These are phyloP conservation scores for Austrofundulus limnaeus DNA, from an alignment of 2,113 vertebrate genomes.

Conservation along the genomic window DNA sequence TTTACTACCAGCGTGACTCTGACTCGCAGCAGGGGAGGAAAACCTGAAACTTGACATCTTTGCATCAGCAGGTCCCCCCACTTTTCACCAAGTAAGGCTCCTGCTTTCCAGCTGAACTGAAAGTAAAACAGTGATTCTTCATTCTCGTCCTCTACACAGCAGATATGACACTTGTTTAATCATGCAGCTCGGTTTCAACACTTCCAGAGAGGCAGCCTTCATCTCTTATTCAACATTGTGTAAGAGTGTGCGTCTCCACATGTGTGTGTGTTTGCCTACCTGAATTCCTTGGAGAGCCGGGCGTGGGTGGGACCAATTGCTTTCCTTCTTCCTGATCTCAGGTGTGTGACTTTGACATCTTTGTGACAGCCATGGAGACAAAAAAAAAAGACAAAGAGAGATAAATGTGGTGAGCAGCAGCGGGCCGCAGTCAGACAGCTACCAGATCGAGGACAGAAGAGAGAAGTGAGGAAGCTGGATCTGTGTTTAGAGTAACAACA, in stretches of 20 bases:
- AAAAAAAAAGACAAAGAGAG: constrained; percentile 3
- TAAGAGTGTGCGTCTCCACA: constrained; percentile 6
- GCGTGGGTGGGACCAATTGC: constrained; percentile 39
- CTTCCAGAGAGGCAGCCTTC: constrained; percentile 19
- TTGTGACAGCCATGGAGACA: constrained; percentile 36
- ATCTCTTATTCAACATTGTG: constrained; percentile 36
- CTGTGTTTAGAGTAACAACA: constrained; percentile 66
- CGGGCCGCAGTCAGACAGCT: constrained; percentile 18
- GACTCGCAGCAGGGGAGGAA: constrained; percentile 8
- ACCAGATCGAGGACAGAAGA: constrained; percentile 41
- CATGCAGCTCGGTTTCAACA: constrained; percentile 39
- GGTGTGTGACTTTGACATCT: constrained; percentile 39
- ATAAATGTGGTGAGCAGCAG: constrained; percentile 9
- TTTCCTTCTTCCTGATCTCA: constrained; percentile 67
- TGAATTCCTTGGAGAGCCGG: constrained; percentile 43
- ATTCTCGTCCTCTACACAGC: constrained; percentile 17
- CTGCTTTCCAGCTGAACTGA: constrained; percentile 30
- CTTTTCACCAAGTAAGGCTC: too few species aligned
- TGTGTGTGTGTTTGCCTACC: constrained; percentile 49
- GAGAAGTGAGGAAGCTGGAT: constrained; percentile 63
- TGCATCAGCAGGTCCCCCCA: constrained; percentile 14
- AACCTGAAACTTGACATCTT: constrained; percentile 16
- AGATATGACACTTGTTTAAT: constrained; percentile 52
- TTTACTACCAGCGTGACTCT: constrained; percentile 34
- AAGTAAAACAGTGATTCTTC: constrained; percentile 36